Conservation (phyloP, 2,888 invertebrate species). For the Euspilapteryx auroguttella region DNA sequence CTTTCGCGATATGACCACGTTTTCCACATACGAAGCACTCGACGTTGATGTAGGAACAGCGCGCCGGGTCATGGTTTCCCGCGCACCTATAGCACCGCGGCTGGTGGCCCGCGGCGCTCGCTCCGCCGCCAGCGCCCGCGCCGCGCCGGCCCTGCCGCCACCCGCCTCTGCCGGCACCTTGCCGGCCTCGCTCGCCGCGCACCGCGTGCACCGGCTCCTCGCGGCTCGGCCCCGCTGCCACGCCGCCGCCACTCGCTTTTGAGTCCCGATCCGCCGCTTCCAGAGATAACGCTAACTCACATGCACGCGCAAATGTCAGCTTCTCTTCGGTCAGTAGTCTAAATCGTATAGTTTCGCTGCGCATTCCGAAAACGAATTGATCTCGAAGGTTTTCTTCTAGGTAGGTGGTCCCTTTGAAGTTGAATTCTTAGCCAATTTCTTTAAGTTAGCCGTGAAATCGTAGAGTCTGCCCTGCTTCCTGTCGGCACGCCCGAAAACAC, state of each 20-base stretch:
- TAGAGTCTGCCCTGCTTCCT: constrained; percentile 1
- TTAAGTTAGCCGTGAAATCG: no score
- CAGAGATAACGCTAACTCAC: constrained; percentile 6
- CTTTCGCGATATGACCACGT: constrained; percentile 4
- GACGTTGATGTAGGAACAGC: constrained; percentile 4
- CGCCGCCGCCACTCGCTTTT: background rate
- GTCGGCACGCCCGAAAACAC: constrained; percentile 3
- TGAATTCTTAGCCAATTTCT: no score
- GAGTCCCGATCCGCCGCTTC: constrained; percentile 6
- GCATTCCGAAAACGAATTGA: constrained; percentile 4
- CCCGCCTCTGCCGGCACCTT: constrained; percentile 1
- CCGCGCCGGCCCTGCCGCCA: constrained; percentile 1
- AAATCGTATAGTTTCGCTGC: constrained; percentile 3
- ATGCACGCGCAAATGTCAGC: constrained; percentile 4
- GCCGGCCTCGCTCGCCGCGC: background rate
- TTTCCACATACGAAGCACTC: constrained; percentile 4
- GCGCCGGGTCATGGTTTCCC: background rate
- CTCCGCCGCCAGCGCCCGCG: constrained; percentile 2
- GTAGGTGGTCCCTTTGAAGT: no score
- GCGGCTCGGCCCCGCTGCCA: background rate
- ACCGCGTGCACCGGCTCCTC: background rate
- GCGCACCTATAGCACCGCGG: constrained; percentile 3
- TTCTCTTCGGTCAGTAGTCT: constrained; percentile 4
- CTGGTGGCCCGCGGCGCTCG: constrained; percentile 5
- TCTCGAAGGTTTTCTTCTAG: no score